phyloP scores from a whole-genome alignment of 30 jellyfish, hydroid and myxozoan genomes.

The Cassiopea andromeda region DNA sequence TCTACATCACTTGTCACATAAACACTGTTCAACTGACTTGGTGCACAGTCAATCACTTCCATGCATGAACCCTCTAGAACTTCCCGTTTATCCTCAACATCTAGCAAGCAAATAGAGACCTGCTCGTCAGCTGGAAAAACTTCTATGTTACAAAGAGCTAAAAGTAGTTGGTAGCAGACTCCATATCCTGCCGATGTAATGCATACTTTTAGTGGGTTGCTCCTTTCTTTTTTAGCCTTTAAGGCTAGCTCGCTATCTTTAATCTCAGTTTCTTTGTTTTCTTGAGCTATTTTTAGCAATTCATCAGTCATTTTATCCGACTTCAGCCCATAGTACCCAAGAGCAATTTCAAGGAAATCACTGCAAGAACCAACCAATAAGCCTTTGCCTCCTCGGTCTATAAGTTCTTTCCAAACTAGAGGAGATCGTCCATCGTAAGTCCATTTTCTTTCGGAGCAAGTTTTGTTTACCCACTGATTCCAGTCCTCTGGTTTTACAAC shows the following conservation, averaged over 20 bases:
- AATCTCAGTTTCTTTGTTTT: conserved; percentile 63
- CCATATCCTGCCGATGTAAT: conserved; percentile 71
- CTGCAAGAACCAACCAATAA: conserved; percentile 90
- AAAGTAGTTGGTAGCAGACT: conserved; percentile 58
- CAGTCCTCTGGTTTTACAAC: conserved; percentile 83
- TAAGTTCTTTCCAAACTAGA: conserved; percentile 88
- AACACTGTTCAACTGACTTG: conserved; percentile 57
- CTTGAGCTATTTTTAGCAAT: conserved; percentile 74
- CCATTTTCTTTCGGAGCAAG: conserved; percentile 83
- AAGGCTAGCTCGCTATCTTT: conserved; percentile 55
- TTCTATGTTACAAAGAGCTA: conserved; percentile 33
- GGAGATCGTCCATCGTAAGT: conserved; percentile 83
- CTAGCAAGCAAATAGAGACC: conserved; percentile 63
- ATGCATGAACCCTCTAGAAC: conserved; percentile 61
- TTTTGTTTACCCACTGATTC: conserved; percentile 80
- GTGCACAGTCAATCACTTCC: conserved; percentile 95
- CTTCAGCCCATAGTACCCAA: conserved; percentile 83
- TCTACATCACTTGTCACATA: conserved; percentile 38
- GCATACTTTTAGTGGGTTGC: conserved; percentile 69
- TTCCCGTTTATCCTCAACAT: conserved; percentile 45
- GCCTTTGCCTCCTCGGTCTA: conserved; percentile 98
- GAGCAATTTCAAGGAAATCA: conserved; percentile 91
- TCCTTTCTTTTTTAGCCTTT: conserved; percentile 16
- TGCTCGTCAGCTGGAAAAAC: conserved; percentile 52
- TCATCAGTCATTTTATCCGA: conserved; percentile 77